These are phyloP conservation scores for Asobara japonica DNA, from an alignment of 1,140 invertebrate species.

Conservation along the genomic window DNA sequence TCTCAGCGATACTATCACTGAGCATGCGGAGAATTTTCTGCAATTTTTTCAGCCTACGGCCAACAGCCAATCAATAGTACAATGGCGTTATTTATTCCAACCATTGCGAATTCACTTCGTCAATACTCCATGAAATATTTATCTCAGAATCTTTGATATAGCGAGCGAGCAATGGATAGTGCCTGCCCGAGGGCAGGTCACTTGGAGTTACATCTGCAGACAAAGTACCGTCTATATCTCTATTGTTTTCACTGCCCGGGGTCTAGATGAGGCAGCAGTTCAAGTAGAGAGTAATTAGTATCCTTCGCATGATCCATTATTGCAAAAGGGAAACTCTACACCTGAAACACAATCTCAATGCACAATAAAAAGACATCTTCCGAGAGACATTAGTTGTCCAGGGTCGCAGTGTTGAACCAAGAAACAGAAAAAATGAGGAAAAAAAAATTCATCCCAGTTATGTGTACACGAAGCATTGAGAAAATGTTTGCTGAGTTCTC, in stretches of 20 bases:
- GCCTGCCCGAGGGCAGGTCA: neutral
- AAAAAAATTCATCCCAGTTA: constrained; percentile 6
- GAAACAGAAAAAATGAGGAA: constrained; percentile 31
- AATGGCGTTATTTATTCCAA: too few relatives aligned
- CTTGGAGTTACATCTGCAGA: neutral
- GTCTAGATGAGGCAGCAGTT: neutral
- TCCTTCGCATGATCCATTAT: neutral
- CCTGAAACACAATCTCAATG: neutral
- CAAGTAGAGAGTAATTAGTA: neutral
- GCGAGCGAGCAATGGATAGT: neutral
- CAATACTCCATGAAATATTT: constrained; percentile 1
- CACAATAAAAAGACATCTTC: neutral
- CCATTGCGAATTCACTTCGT: too few relatives aligned
- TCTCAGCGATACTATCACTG: too few relatives aligned
- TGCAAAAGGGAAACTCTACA: neutral
- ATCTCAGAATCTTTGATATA: neutral
- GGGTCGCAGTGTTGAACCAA: neutral
- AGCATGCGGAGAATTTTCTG: too few relatives aligned
- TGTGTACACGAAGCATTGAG: constrained; percentile 23
- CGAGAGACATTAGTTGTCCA: neutral
- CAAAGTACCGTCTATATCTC: neutral
- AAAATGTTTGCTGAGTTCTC: constrained; percentile 39
- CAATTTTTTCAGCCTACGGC: too few relatives aligned
- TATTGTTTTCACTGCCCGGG: neutral
- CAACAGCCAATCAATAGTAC: too few relatives aligned